These are phyloP conservation scores for Drosophila gaucha DNA, from an alignment of 2,888 invertebrate species.

Conservation along the genomic window DNA sequence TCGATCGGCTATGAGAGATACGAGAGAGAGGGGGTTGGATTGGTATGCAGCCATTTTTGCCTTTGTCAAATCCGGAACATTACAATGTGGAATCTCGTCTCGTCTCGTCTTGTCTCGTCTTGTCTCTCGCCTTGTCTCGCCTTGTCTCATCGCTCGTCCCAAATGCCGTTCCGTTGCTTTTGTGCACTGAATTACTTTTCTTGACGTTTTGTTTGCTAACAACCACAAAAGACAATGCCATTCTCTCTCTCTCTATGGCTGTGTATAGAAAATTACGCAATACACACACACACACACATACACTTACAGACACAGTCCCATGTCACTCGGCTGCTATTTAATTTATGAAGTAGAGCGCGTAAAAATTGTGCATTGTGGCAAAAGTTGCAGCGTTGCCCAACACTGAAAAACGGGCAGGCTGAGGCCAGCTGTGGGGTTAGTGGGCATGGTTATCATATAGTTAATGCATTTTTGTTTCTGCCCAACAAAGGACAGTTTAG, in stretches of 20 bases:
- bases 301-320: conserved; percentile 23
- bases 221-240: conserved; percentile 72
- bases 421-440: background rate
- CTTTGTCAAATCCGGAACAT: conserved; percentile 31
- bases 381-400: conserved; percentile 53
- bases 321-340: conserved; percentile 74
- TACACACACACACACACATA: conserved; percentile 8
- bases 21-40: background rate
- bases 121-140: conserved; percentile 4
- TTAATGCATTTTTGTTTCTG: conserved; percentile 55
- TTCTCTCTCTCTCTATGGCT: conserved; percentile 21
- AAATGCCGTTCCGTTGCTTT: conserved; percentile 39
- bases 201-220: conserved; percentile 76
- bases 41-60: conserved; percentile 34
- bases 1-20: conserved; percentile 13
- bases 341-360: conserved; percentile 83
- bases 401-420: conserved; percentile 20
- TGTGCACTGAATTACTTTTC: conserved; percentile 74
- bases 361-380: conserved; percentile 80
- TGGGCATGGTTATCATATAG: conserved; percentile 63
- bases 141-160: conserved; percentile 7
- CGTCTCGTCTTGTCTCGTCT: background rate
- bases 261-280: conserved; percentile 47
- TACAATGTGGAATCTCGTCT: conserved; percentile 31
- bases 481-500: conserved; percentile 74